Conservation (phyloP, 2,113 vertebrate genomes). For the Alaudala cheleensis region DNA sequence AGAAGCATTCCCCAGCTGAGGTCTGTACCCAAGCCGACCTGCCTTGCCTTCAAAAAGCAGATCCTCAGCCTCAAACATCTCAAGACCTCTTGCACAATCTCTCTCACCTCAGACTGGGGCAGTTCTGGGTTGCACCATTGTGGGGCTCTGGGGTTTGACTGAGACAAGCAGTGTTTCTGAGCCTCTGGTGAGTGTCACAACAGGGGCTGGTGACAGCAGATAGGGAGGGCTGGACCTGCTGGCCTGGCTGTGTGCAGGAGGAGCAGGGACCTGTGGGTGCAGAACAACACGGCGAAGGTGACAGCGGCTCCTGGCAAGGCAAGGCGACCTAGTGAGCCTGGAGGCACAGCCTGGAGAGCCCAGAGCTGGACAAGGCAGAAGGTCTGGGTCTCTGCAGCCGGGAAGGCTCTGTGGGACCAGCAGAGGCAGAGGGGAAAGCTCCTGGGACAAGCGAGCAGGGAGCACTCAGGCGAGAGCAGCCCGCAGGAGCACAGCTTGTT, state of each 20-base stretch:
- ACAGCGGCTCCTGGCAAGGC: neutral
- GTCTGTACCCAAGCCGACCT: neutral
- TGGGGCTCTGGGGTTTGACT: neutral
- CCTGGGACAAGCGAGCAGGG: slow-evolving; percentile 15
- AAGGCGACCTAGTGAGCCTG: neutral
- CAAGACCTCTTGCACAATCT: neutral
- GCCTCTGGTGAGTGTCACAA: neutral
- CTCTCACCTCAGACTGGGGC: fast-evolving
- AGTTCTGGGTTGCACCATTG: neutral
- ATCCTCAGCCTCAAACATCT: neutral
- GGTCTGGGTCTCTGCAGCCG: fast-evolving
- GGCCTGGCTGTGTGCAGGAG: neutral
- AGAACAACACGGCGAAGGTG: neutral
- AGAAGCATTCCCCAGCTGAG: neutral
- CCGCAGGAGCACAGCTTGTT: slow-evolving; percentile 53
- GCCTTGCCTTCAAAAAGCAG: neutral
- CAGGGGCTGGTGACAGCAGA: neutral
- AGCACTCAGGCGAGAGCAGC: slow-evolving; percentile 30
- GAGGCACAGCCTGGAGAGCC: neutral
- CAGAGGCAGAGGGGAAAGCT: neutral
- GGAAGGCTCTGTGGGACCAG: neutral
- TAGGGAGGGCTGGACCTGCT: neutral
- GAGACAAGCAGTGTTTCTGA: neutral
- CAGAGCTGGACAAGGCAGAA: neutral
- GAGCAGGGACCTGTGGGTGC: neutral